These are phyloP conservation scores for Fragum fragum DNA, from an alignment of 2,888 invertebrate genomes.

Conservation along the genomic window DNA sequence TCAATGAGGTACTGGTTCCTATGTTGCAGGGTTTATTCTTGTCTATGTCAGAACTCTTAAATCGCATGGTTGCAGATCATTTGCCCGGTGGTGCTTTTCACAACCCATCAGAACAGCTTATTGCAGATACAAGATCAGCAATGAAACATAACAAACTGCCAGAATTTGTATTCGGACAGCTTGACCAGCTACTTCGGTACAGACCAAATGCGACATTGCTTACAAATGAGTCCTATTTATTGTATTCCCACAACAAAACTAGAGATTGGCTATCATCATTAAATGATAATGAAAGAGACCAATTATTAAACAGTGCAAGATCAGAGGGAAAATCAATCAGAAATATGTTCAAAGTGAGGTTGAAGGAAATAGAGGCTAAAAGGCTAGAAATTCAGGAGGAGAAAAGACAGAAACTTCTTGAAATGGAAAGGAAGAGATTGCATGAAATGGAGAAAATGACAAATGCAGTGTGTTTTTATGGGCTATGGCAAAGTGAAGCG, in stretches of 20 bases:
- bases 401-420: constrained; percentile 33
- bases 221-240: constrained; percentile 50
- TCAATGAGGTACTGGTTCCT: constrained; percentile 30
- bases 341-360: constrained; percentile 39
- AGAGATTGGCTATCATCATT: constrained; percentile 48
- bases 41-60: constrained; percentile 36
- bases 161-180: constrained; percentile 61
- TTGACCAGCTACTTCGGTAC: constrained; percentile 56
- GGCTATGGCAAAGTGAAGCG: constrained; percentile 59
- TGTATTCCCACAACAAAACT: constrained; percentile 62
- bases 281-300: constrained; percentile 33
- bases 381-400: constrained; percentile 43
- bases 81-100: constrained; percentile 49
- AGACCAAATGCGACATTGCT: constrained; percentile 56
- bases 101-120: constrained; percentile 29
- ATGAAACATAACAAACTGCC: constrained; percentile 63
- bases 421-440: constrained; percentile 48
- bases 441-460: constrained; percentile 51
- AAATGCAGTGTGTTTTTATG: constrained; percentile 61
- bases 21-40: constrained; percentile 39
- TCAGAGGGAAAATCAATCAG: constrained; percentile 44
- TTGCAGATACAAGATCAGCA: constrained; percentile 37
- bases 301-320: constrained; percentile 42
- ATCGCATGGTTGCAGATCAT: constrained; percentile 44
- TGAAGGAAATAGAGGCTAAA: constrained; percentile 52